Base-by-base conservation (phyloP, 2,113 vertebrate species). In the Ciconia boyciana region DNA sequence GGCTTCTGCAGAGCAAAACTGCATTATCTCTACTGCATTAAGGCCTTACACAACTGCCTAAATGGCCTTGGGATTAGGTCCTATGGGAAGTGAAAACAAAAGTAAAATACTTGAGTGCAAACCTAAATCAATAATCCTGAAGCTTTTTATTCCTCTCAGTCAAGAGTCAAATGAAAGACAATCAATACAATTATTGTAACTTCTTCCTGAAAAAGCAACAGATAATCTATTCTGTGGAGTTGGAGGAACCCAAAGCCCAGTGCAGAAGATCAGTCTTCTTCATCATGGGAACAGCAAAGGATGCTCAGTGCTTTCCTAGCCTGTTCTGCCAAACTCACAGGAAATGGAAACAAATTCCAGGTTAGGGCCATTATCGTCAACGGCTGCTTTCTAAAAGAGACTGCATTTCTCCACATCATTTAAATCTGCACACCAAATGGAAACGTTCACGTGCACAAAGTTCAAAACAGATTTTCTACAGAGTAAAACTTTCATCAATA, bases 91-190 rank as follows among this genome's bases (percentile, higher is more conserved):
- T 16, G 44, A 81, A 97, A 96, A 97, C 94, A 97, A 94, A 97
- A 97, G 93, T 95, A 96, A 96, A 96, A 89, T 78, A 82, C 76
- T 96, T 46, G 46, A 92, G 83, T 41, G 69, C 69, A 62, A 44
- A 64, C 19, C 78, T 11, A 75, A 89, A 97, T 96, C 96, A 68
- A 96, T 93, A 83, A 76, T 68, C 43, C 72, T 69, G 95, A 97
- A 95, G 95, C 66, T 87, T 79, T 95, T 96, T 96, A 85, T 83
- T 78, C 76, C 89, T 92, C 93, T 95, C 92, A 74, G 87, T 97
- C 97, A 97, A 84, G 94, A 94, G 93, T 96, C 97, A 97, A 95
- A 97, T 97, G 92, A 96, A 97, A 97, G 87, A 61, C 89, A 88
- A 93, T 97, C 96, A 90, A 93, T 94, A 88, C 80, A 78, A 87